A percentile compares a stretch with the other conserved stretches of the same genome.
phyloP scores from a whole-genome alignment of 2,797 vertebrate genomes.

The Lophius americanus region DNA sequence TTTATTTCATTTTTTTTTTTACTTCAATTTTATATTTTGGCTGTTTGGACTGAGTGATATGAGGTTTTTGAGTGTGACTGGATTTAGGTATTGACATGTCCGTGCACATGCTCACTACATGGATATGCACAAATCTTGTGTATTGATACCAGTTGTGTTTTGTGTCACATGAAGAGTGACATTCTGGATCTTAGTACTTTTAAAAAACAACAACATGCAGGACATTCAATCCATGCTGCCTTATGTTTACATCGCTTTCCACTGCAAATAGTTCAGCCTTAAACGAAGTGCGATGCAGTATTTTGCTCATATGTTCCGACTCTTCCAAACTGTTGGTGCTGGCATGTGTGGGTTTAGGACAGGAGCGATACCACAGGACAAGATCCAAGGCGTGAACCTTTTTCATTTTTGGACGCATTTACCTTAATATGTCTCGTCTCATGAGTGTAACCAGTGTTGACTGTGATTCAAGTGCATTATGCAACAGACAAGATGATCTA shows the following conservation, averaged over 20 bases:
- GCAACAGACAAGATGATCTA: conserved; percentile 37
- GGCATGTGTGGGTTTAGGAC: conserved; percentile 62
- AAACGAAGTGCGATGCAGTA: conserved; percentile 84
- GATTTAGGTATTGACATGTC: conserved; percentile 55
- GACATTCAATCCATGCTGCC: conserved; percentile 89
- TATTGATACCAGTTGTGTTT: conserved; percentile 61
- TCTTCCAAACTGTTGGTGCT: conserved; percentile 62
- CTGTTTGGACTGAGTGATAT: conserved; percentile 30
- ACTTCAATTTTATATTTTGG: conserved; percentile 53
- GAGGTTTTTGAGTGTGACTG: conserved; percentile 45
- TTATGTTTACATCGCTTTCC: conserved; percentile 92
- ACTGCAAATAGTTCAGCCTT: conserved; percentile 93
- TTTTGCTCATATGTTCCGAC: conserved; percentile 51
- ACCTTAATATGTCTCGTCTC: conserved; percentile 32
- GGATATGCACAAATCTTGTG: conserved; percentile 52
- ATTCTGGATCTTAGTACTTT: conserved; percentile 59
- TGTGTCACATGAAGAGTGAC: conserved; percentile 39
- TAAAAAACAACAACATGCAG: conserved; percentile 69
- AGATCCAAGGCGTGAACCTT: conserved; percentile 2
- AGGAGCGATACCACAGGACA: conserved; percentile 30
- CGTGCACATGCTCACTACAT: conserved; percentile 49
- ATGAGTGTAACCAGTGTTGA: conserved; percentile 16
- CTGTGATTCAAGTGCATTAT: conserved; percentile 55
- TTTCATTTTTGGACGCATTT: conserved; percentile 20
- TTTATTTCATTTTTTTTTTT: conserved; percentile 42